Conservation (phyloP, 2,113 vertebrate genomes). For the Crotalus horridus region DNA sequence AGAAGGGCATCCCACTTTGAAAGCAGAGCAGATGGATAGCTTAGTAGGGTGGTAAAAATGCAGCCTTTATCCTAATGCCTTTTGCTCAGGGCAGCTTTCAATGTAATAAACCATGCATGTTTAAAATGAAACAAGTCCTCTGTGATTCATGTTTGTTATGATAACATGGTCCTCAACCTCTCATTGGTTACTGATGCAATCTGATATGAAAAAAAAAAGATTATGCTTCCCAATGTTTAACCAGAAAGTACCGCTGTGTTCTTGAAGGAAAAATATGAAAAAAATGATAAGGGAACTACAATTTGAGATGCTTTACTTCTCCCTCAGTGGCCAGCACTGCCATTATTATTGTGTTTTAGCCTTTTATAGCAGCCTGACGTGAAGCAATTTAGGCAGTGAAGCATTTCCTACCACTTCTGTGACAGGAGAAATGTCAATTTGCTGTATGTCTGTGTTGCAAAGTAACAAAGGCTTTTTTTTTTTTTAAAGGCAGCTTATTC, state of each 20-base stretch:
- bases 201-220: not conserved
- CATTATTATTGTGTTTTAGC: not conserved
- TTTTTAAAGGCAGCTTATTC: not conserved
- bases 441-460: not conserved
- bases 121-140: not conserved
- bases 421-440: not conserved
- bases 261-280: not conserved
- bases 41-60: not conserved
- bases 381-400: not conserved
- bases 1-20: not conserved
- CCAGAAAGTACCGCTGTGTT: not conserved
- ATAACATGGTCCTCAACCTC: not conserved
- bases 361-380: not conserved
- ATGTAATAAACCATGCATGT: not conserved
- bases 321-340: not conserved
- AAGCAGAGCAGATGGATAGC: not conserved
- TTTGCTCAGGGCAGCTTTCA: not conserved
- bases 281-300: not conserved
- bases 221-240: not conserved
- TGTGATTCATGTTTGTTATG: not conserved
- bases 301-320: not conserved
- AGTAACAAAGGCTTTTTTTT: not conserved
- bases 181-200: not conserved
- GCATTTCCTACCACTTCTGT: not conserved
- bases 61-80: conserved; percentile 9